Evolutionary conservation across 2,888 invertebrate genomes (phyloP).

Genomic region (Branchipolynoe longqiensis): DNA sequence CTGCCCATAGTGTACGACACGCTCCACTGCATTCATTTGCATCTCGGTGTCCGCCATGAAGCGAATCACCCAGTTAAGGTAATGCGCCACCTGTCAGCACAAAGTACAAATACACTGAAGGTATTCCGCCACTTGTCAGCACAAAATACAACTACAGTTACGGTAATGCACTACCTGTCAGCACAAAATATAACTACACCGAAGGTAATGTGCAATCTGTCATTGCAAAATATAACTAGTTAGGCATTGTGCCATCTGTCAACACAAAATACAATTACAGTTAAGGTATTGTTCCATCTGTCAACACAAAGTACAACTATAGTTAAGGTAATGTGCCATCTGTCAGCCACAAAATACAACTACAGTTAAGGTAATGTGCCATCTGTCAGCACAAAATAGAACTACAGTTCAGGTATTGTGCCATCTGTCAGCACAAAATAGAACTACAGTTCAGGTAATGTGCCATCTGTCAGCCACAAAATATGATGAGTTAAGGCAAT

Average conservation of each 20-base stretch:
- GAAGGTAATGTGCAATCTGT: too few species aligned
- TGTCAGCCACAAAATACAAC: not conserved
- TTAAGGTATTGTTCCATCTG: too few species aligned
- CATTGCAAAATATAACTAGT: not conserved
- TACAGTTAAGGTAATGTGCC: slow-evolving; percentile 90
- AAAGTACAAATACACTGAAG: too few species aligned
- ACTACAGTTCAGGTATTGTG: too few species aligned
- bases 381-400: slow-evolving; percentile 76
- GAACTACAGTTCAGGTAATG: too few species aligned
- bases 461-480: too few species aligned
- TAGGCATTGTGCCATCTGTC: not conserved
- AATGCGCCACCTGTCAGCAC: slow-evolving; percentile 85
- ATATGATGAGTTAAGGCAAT: slow-evolving; percentile 92
- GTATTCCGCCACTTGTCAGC: not conserved
- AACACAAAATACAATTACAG: too few species aligned
- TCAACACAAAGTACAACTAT: too few species aligned
- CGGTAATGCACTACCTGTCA: too few species aligned
- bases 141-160: slow-evolving; percentile 46
- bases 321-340: too few species aligned
- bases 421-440: not conserved
- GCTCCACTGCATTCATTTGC: slow-evolving; percentile 90
- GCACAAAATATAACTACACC: too few species aligned
- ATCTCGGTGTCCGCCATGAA: slow-evolving; percentile 91
- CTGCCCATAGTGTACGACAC: slow-evolving; percentile 85
- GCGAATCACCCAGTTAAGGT: slow-evolving; percentile 92